phyloP scores from a whole-genome alignment of 1,140 invertebrate genomes.

The Ganaspis sp. region DNA sequence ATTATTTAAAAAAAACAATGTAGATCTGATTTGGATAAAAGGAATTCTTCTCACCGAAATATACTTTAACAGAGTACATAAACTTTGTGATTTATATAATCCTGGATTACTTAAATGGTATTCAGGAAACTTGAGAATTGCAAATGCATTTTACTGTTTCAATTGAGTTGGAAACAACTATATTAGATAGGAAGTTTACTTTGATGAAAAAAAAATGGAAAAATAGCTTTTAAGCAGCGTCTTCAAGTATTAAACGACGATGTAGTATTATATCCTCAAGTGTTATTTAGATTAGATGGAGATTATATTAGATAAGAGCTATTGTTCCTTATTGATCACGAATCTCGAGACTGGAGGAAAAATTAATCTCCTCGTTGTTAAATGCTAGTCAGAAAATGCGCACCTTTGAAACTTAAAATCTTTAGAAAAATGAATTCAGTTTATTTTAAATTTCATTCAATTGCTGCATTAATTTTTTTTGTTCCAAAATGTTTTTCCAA shows the following conservation, averaged over 20 bases:
- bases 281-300: background rate
- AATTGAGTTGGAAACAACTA: background rate
- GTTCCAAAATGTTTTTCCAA: too few species aligned
- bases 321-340: background rate
- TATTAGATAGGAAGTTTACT: background rate
- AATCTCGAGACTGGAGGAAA: background rate
- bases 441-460: too few species aligned
- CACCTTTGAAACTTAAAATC: too few species aligned
- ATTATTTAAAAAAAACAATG: too few species aligned
- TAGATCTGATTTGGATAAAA: too few species aligned
- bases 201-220: background rate
- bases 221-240: background rate
- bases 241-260: background rate
- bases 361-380: background rate
- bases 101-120: background rate
- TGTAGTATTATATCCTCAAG: background rate
- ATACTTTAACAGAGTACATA: background rate
- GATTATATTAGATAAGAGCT: constrained; percentile 1
- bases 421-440: too few species aligned
- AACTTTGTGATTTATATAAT: constrained; percentile 1
- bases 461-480: too few species aligned
- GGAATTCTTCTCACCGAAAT: background rate
- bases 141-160: constrained; percentile 1
- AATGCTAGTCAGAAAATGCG: too few species aligned
- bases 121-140: background rate